Base-by-base conservation (phyloP, 2,113 vertebrate species). In the Hippopotamus amphibius region DNA sequence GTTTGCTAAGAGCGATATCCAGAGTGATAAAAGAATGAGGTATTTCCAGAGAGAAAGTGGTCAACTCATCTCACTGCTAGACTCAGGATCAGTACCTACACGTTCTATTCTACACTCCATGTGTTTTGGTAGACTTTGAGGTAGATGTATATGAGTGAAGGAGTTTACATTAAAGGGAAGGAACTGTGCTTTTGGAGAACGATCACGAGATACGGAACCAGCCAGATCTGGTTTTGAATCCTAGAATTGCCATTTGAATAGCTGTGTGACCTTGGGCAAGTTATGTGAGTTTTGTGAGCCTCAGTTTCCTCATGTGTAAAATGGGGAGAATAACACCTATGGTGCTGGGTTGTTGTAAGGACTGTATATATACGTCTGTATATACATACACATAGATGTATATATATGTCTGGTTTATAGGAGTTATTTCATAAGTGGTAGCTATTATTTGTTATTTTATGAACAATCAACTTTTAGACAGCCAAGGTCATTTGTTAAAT, bases 91-190 rank as follows among this genome's bases (percentile, higher is more conserved):
- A 57, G 68, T 72, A 81, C 95, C 93, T 94, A 61, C 28, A 53
- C 68, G 66, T 37, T 92, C 61, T 97, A 12, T 97, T 46, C 53
- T 89, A 93, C 97, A 97, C 46, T 87, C 95, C 88, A 84, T 95
- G 96, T 97, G 95, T 89, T 96, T 76, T 80, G 97, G 95, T 96
- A 98, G 98, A 83, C 76, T 74, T 82, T 37, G 77, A 98, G 96
- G 90, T 97, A 97, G 97, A 98, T 97, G 85, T 98, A 95, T 98
- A 96, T 98, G 96, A 98, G 90, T 97, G 97, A 97, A 98, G 98
- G 96, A 95, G 41, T 93, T 95, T 61, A 48, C 22, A 74, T 68
- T 93, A 59, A 88, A 74, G 28, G 48, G 65, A 71, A 92, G 48
- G 22, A 86, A 48, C 3, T 66, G 8, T 68, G 19, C 93, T 90